These are phyloP conservation scores for Aphelocoma californica DNA, from an alignment of 2,797 vertebrate species.

Conservation along the genomic window DNA sequence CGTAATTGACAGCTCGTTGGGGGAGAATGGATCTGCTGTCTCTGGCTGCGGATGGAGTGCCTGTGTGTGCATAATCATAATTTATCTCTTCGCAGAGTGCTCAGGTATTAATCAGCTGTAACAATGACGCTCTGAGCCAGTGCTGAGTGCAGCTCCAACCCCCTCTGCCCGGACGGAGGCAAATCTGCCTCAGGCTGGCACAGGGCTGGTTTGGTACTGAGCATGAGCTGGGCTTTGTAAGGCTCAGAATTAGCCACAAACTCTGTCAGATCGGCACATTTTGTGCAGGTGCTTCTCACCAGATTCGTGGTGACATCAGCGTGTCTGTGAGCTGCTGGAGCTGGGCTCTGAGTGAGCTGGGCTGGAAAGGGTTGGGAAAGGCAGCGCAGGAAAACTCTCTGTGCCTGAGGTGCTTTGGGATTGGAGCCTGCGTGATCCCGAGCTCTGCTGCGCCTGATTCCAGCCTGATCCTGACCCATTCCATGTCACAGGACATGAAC, in stretches of 20 bases:
- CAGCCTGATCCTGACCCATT: not conserved
- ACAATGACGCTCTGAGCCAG: not conserved
- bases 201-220: not conserved
- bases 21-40: not conserved
- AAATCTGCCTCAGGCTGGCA: not conserved
- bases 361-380: not conserved
- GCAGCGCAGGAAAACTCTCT: not conserved
- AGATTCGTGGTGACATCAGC: accelerated
- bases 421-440: not conserved
- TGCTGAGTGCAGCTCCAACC: not conserved
- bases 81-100: not conserved
- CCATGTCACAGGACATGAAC: accelerated
- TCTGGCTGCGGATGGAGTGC: not conserved
- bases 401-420: not conserved
- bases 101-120: slow-evolving; percentile 26
- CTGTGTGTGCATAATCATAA: not conserved
- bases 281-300: not conserved
- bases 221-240: not conserved
- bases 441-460: not conserved
- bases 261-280: not conserved
- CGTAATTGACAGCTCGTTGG: not conserved
- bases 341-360: not conserved
- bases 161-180: not conserved
- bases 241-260: not conserved
- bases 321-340: not conserved